Conservation (phyloP, 2,113 vertebrate genomes). For the Cyprinodon brontotheroides region DNA sequence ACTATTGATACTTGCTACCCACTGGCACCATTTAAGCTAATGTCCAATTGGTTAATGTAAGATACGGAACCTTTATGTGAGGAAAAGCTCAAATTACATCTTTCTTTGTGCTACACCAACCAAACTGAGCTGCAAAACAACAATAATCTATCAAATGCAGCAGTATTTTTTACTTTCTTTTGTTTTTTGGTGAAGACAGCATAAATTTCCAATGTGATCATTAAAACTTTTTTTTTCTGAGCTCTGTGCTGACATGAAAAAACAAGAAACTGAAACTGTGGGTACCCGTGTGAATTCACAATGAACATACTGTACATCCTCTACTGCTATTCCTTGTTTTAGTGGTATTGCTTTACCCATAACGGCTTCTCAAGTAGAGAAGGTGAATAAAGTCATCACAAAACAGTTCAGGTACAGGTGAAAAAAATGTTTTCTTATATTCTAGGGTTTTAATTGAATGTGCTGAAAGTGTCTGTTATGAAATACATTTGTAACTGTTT, state of each 20-base stretch:
- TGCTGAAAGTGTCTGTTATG: not conserved
- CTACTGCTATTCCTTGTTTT: not conserved
- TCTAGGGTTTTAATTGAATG: not conserved
- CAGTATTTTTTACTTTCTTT: not conserved
- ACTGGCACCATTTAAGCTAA: conserved; percentile 49
- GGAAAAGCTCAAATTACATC: conserved; percentile 48
- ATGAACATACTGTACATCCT: not conserved
- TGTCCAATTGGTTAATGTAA: conserved; percentile 50
- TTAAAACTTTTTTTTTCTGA: not conserved
- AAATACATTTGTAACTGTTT: not conserved
- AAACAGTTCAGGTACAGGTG: too few relatives aligned
- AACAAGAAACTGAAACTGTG: not conserved
- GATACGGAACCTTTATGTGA: conserved; percentile 38
- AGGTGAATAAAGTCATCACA: too few relatives aligned
- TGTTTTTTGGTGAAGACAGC: not conserved
- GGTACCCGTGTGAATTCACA: not conserved
- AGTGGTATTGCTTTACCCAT: not conserved
- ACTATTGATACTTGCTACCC: conserved; percentile 62
- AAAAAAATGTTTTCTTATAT: too few relatives aligned
- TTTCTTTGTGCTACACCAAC: conserved; percentile 33
- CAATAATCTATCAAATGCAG: conserved; percentile 37
- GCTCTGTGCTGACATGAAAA: not conserved
- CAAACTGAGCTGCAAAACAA: conserved; percentile 33
- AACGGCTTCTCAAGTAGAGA: not conserved
- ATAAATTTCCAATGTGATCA: not conserved